Conservation (phyloP, 2,888 invertebrate genomes). For the Apeira syringaria region DNA sequence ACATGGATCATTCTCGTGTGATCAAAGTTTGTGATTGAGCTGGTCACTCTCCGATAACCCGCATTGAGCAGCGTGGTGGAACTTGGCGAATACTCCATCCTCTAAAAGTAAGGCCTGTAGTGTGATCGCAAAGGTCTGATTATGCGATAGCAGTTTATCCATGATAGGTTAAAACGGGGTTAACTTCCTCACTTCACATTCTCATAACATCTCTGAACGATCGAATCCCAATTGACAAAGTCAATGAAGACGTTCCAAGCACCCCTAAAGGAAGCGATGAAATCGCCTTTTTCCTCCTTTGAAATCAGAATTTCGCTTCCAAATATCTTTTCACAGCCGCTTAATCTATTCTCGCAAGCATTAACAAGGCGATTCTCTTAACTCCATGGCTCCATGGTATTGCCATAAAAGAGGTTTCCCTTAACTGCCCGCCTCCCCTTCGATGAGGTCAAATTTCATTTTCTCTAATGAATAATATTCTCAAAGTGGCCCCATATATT, state of each 20-base stretch:
- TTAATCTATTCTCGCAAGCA: slow-evolving; percentile 19
- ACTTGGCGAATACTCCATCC: no score
- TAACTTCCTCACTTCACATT: background rate
- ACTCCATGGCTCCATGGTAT: slow-evolving; percentile 19
- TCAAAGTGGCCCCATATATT: slow-evolving; percentile 63
- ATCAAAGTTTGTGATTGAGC: no score
- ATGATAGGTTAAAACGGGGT: background rate
- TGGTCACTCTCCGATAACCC: no score
- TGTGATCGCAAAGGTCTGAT: no score
- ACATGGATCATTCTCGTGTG: no score
- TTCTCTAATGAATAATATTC: slow-evolving; percentile 70
- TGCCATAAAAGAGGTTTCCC: slow-evolving; percentile 31
- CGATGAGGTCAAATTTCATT: slow-evolving; percentile 64
- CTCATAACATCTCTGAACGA: slow-evolving; percentile 1
- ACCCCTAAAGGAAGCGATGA: slow-evolving; percentile 1
- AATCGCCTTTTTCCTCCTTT: slow-evolving; percentile 10
- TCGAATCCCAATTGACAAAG: slow-evolving; percentile 9
- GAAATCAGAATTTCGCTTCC: slow-evolving; percentile 1
- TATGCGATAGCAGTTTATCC: slow-evolving; percentile 1
- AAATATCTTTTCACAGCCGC: slow-evolving; percentile 12
- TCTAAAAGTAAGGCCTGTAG: no score
- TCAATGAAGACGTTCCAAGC: slow-evolving; percentile 11
- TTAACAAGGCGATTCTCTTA: slow-evolving; percentile 26
- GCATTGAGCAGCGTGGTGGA: no score
- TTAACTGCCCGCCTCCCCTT: slow-evolving; percentile 21